Evolutionary conservation across 2,888 invertebrate species (phyloP), one percentile per base, ranked within the genome.

Genomic region (Mythimna albipuncta): DNA sequence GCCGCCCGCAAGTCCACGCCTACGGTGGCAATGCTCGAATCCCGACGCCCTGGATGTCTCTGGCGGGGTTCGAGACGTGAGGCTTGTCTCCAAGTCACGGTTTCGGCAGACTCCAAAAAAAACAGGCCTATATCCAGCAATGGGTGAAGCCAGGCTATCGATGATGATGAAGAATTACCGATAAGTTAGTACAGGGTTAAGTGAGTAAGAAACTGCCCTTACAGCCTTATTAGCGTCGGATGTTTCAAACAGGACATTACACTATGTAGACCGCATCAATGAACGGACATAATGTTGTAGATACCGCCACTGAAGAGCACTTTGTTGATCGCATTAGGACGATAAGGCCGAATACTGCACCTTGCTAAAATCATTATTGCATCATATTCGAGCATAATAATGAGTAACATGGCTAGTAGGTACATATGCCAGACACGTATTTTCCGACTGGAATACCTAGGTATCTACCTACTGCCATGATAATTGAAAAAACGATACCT

Each of bases 281-380:
- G 41, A 64, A 62, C 70, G 77, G 64, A 52, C 54, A 63, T 77
- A 64, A 78, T 58, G 35, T 57, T 47, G 57, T 77, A 64, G 81
- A 75, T 69, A 77, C 52, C 55, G 52, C 21, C 52, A 66, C 44
- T 62, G 41, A 71, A 81, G 54, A 77, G 65, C 76, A 67, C 76
- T 81, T 75, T 50, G 68, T 67, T 54, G 81, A 77, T 77, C 67
- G 35, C n/a, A 58, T 67, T 76, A 58, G 13, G 41, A 19, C 16
- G 76, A 81, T 81, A 77, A 67, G 68, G 26, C 41, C 16, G 62
- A 50, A 73, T 62, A 75, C 44, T 66, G 76, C 76, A 80, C 81
- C 76, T 75, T 80, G 52, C 81, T 66, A 54, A 66, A 81, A 66
- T 66, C 26, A 80, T 75, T 75, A 75, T 57, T 65, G 50, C 55